Conservation (phyloP, 1,140 invertebrate species). For the Drusus annulatus region DNA sequence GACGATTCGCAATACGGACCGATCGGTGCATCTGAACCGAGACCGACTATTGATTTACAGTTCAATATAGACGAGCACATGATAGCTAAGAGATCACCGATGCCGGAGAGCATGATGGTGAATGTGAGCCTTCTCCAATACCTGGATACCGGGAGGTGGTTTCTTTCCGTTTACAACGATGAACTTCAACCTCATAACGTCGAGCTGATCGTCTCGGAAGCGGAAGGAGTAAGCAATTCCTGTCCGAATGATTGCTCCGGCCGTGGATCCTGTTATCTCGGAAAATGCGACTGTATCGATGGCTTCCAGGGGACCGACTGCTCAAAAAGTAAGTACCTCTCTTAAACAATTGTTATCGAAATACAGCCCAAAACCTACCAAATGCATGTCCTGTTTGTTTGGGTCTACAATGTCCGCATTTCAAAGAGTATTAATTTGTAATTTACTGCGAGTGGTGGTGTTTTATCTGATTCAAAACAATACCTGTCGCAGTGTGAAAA, state of each 20-base stretch:
- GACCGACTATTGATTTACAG: slow-evolving; percentile 64
- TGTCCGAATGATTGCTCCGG: slow-evolving; percentile 96
- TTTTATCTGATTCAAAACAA: slow-evolving; percentile 17
- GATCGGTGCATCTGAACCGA: slow-evolving; percentile 59
- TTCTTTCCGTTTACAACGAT: slow-evolving; percentile 96
- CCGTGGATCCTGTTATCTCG: slow-evolving; percentile 94
- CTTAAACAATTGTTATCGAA: no score
- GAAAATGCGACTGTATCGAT: slow-evolving; percentile 96
- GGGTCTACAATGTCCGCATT: background rate
- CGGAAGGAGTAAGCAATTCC: slow-evolving; percentile 88
- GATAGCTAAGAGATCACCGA: slow-evolving; percentile 73
- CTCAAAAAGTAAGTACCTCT: slow-evolving; percentile 84
- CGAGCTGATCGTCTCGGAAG: slow-evolving; percentile 85
- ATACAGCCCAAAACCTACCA: no score
- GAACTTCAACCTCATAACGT: slow-evolving; percentile 88
- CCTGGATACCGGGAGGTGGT: slow-evolving; percentile 94
- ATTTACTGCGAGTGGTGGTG: slow-evolving; percentile 18
- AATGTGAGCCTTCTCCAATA: slow-evolving; percentile 90
- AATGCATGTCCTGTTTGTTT: background rate
- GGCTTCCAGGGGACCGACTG: slow-evolving; percentile 94
- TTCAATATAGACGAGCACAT: slow-evolving; percentile 72
- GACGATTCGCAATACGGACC: slow-evolving; percentile 54
- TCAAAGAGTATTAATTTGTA: background rate
- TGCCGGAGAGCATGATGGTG: slow-evolving; percentile 79
- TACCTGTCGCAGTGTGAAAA: slow-evolving; percentile 12